A percentile compares a stretch with the other conserved stretches of the same genome.
Evolutionary conservation across 1,140 invertebrate genomes (phyloP).

Genomic region (Plectrocnemia conspersa): DNA sequence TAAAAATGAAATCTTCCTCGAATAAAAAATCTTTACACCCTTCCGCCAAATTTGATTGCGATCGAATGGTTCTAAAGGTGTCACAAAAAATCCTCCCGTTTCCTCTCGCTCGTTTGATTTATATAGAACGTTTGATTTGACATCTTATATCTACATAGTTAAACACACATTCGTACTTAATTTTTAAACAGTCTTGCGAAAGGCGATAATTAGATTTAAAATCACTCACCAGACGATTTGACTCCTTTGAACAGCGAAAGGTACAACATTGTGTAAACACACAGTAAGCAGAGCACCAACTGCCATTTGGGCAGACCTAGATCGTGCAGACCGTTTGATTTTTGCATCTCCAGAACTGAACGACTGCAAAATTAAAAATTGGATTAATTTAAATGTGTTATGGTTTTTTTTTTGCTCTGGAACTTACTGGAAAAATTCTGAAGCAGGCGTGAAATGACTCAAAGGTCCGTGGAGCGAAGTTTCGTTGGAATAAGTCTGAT

Average conservation of each 20-base stretch:
- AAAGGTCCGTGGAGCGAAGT: conserved; percentile 41
- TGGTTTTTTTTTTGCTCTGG: conserved; percentile 13
- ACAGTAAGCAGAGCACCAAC: conserved; percentile 61
- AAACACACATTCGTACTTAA: no score
- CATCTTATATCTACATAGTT: no score
- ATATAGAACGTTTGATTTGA: no score
- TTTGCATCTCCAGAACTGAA: conserved; percentile 72
- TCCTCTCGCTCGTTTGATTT: no score
- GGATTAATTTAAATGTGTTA: background rate
- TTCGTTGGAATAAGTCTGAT: conserved; percentile 37
- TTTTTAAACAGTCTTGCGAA: no score
- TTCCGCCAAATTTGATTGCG: no score
- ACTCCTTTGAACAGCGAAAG: conserved; percentile 82
- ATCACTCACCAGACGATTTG: conserved; percentile 72
- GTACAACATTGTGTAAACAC: conserved; percentile 73
- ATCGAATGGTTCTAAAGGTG: no score
- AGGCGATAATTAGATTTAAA: no score
- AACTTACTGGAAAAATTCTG: conserved; percentile 60
- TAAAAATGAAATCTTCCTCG: no score
- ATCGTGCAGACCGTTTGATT: conserved; percentile 65
- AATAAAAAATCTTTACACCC: no score
- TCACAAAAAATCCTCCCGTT: no score
- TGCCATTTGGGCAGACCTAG: conserved; percentile 71
- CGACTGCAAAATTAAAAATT: conserved; percentile 55
- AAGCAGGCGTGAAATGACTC: conserved; percentile 58